phyloP scores from a whole-genome alignment of 2,113 vertebrate genomes.

The Pseudorasbora parva region DNA sequence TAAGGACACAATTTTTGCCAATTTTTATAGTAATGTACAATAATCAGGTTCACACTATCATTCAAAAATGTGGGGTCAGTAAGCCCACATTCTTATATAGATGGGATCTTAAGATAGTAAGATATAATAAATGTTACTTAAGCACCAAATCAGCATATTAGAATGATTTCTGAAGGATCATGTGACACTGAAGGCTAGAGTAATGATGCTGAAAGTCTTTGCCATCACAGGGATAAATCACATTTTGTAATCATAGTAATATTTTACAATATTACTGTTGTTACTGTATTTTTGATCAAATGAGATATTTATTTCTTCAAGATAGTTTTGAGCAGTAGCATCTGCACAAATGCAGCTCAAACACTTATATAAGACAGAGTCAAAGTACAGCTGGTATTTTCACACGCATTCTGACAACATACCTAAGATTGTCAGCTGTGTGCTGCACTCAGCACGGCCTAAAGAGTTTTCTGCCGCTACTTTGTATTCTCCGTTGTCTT shows the following conservation, averaged over 20 bases:
- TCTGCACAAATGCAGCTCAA: background rate
- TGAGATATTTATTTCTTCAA: background rate
- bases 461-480: conserved; percentile 78
- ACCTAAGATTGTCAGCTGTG: conserved; percentile 82
- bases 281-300: background rate
- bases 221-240: background rate
- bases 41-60: no score
- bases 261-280: background rate
- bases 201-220: background rate
- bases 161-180: background rate
- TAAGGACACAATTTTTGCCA: background rate
- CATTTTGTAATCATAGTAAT: background rate
- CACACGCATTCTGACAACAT: conserved; percentile 31
- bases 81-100: no score
- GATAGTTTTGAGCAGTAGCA: background rate
- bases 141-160: background rate
- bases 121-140: background rate
- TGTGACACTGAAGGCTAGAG: background rate
- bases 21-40: background rate
- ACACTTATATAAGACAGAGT: background rate
- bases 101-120: no score
- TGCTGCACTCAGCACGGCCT: conserved; percentile 77
- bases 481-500: conserved; percentile 81
- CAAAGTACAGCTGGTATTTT: conserved; percentile 4
- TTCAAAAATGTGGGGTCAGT: no score